Conservation (phyloP, 2,113 vertebrate genomes). For the Elgaria multicarinata region DNA sequence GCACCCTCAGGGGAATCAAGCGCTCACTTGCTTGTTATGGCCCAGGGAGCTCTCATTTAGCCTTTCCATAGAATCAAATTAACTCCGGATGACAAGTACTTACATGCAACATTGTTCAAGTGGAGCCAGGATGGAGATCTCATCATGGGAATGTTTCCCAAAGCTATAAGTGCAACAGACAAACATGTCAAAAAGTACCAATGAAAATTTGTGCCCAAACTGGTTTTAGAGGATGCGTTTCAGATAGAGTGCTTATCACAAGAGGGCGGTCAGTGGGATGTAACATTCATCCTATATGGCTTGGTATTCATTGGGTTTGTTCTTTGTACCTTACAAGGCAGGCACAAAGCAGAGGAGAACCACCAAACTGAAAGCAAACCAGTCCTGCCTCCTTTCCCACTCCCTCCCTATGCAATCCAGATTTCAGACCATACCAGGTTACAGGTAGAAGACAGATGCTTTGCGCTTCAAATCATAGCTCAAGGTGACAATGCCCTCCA, state of each 20-base stretch:
- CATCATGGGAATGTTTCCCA: constrained; percentile 89
- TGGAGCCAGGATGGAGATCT: constrained; percentile 91
- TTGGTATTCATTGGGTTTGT: not conserved
- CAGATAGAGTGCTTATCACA: not conserved
- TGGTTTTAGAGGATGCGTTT: not conserved
- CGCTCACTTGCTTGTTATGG: not conserved
- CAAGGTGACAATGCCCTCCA: not conserved
- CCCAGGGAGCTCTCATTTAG: not conserved
- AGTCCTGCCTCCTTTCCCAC: not conserved
- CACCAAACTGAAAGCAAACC: not conserved
- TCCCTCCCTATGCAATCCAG: not conserved
- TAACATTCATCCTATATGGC: not conserved
- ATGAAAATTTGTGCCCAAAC: not conserved
- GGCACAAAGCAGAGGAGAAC: not conserved
- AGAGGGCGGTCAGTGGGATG: not conserved
- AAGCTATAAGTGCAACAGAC: constrained; percentile 80
- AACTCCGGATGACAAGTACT: constrained; percentile 62
- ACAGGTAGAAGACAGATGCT: not conserved
- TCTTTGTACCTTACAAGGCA: not conserved
- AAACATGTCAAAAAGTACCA: not conserved
- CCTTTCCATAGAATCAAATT: not conserved
- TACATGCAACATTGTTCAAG: constrained; percentile 94
- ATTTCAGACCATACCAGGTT: no score
- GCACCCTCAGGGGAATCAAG: not conserved
- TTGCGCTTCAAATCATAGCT: not conserved